Conservation (phyloP, 2,113 vertebrate genomes). For the Periophthalmus modestus region DNA sequence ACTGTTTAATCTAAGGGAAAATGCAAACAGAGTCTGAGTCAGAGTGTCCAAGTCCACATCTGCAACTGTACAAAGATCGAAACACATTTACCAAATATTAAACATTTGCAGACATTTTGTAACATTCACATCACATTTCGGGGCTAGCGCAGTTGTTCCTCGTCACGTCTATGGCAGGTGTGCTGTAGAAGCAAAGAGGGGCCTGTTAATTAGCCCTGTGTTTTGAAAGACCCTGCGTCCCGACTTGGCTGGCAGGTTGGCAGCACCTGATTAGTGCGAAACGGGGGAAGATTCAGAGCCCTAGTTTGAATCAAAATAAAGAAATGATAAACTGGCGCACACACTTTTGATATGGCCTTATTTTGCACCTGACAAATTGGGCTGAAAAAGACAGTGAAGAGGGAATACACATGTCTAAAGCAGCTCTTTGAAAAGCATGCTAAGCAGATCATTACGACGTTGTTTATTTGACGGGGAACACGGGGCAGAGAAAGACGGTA, state of each 20-base stretch:
- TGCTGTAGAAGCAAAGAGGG: conserved; percentile 64
- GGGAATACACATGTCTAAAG: conserved; percentile 65
- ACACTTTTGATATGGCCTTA: conserved; percentile 49
- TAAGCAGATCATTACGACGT: conserved; percentile 58
- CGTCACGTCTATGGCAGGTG: conserved; percentile 67
- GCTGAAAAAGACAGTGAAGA: conserved; percentile 52
- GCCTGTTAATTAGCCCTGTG: conserved; percentile 75
- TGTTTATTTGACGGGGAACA: conserved; percentile 51
- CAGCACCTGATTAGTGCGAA: conserved; percentile 78
- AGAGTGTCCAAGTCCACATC: conserved; percentile 60
- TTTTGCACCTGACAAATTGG: conserved; percentile 72
- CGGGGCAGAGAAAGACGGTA: conserved; percentile 23
- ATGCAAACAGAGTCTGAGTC: conserved; percentile 59
- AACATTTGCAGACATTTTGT: conserved; percentile 19
- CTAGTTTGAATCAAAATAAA: conserved; percentile 74
- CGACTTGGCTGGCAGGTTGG: conserved; percentile 79
- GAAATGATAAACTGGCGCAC: conserved; percentile 46
- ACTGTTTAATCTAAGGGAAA: conserved; percentile 62
- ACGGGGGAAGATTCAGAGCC: conserved; percentile 64
- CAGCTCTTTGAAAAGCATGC: conserved; percentile 57
- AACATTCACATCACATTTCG: conserved; percentile 57
- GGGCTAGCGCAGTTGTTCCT: conserved; percentile 70
- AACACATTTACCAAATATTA: conserved; percentile 22
- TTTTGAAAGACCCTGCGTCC: conserved; percentile 71
- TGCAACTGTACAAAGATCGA: conserved; percentile 42